Conservation (phyloP, 2,888 invertebrate species). For the Aspidiotus rigidus region DNA sequence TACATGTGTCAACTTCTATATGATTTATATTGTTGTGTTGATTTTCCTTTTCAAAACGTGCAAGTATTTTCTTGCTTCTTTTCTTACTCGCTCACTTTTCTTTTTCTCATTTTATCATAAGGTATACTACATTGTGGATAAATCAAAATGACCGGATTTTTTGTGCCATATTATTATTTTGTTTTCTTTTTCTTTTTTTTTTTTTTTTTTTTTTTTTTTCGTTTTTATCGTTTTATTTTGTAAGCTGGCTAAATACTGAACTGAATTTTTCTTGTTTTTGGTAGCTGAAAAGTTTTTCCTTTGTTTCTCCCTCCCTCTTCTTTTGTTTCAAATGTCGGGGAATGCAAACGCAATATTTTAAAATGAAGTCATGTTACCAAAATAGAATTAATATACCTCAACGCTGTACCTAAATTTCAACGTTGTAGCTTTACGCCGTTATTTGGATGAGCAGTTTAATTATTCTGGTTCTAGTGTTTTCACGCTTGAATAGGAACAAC, state of each 20-base stretch:
- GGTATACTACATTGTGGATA: background rate
- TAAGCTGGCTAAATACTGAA: background rate
- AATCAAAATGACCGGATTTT: background rate
- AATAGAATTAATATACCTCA: too few relatives aligned
- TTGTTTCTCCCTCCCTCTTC: too few relatives aligned
- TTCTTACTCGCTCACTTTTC: slow-evolving; percentile 6
- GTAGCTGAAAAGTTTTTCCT: background rate
- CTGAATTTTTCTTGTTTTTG: background rate
- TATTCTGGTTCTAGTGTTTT: too few relatives aligned
- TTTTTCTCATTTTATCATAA: background rate
- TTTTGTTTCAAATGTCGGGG: too few relatives aligned
- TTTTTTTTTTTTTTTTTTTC: slow-evolving; percentile 6
- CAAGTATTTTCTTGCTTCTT: slow-evolving; percentile 3
- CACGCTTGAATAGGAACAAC: too few relatives aligned
- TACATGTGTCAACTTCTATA: background rate
- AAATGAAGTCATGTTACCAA: background rate
- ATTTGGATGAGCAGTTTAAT: too few relatives aligned
- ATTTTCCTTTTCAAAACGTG: background rate
- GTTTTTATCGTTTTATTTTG: background rate
- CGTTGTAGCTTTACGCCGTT: too few relatives aligned
- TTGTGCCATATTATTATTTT: background rate
- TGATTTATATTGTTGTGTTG: background rate
- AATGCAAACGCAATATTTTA: background rate
- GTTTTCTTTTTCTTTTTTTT: background rate
- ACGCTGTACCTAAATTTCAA: too few relatives aligned